Evolutionary conservation across 2,113 vertebrate genomes (phyloP), one percentile per base, ranked within the genome.

Genomic region (Oncorhynchus gorbuscha): DNA sequence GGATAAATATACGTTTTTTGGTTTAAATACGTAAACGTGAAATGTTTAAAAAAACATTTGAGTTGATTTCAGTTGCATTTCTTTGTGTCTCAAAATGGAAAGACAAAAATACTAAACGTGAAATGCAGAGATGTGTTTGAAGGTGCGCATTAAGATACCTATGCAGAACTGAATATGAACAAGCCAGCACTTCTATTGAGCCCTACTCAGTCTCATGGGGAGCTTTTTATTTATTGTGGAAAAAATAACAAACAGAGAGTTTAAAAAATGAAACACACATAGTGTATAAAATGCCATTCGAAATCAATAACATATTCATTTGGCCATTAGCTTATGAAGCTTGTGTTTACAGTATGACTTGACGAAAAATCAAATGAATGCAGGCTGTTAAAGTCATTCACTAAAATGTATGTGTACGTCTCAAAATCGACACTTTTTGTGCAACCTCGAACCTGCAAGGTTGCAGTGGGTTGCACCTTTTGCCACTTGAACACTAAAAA

Each of bases 101-200:
- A 93, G 90, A 90, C 94, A 94, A 90, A 14, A 73, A 79, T 91
- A 88, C 89, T 87, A 89, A 93, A 93, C 94, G 90, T 95, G 90
- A 30, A 82, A 80, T 71, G 68, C 81, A 68, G 67, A 81, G 86
- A 87, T 83, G 85, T 94, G 94, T 92, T 95, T 93, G 93, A 95
- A 93, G 92, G 93, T 90, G 89, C 94, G 88, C 86, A 90, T 89
- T 84, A 75, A 83, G 84, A 85, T 90, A 91, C 84, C 86, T 86
- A 90, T 89, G 87, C 90, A 89, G 85, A 93, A 93, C 90, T 93
- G 86, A 93, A 86, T 94, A 84, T 32, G 51, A 95, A 83, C 90
- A 72, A 91, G 86, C 94, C 94, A 97, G 96, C 96, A 97, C 96
- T 97, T 97, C 95, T 86, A 92, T 94, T 94, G 95, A 97, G 95